Percentiles rank a stretch among this genome's conserved stretches.
Evolutionary conservation across 2,113 vertebrate genomes (phyloP).

Genomic region (Eurystomus gularis): DNA sequence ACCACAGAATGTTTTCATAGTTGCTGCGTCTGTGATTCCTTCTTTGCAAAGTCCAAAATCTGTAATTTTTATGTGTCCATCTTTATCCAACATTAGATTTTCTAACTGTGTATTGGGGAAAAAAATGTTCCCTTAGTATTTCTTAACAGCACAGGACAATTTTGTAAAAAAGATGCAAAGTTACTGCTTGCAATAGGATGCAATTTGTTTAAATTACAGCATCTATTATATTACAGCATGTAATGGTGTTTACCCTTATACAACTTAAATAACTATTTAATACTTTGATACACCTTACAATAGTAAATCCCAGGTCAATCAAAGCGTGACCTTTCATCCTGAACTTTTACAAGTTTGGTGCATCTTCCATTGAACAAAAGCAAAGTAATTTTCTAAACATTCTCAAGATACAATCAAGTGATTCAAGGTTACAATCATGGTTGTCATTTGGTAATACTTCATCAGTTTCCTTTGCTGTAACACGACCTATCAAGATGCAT

Average conservation of each 20-base stretch:
- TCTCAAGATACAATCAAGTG: not conserved
- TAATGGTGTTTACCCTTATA: not conserved
- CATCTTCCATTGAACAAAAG: not conserved
- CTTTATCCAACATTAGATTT: conserved; percentile 98
- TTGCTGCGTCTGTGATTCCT: conserved; percentile 98
- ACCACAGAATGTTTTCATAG: conserved; percentile 98
- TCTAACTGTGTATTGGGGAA: conserved; percentile 83
- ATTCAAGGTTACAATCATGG: not conserved
- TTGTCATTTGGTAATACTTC: not conserved
- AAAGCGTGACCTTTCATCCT: not conserved
- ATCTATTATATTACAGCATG: not conserved
- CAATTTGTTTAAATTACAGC: not conserved
- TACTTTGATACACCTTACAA: not conserved
- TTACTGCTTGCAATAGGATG: not conserved
- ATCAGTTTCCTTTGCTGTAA: not conserved
- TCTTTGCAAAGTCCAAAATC: conserved; percentile 98
- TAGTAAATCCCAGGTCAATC: not conserved
- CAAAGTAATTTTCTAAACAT: not conserved
- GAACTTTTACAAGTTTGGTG: not conserved
- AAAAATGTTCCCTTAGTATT: conserved; percentile 25
- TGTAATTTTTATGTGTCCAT: conserved; percentile 98
- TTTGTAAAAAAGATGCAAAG: not conserved
- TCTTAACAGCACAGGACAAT: not conserved
- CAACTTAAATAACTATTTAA: not conserved
- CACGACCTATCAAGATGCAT: not conserved